These are phyloP conservation scores for Alcedo quadribrachys DNA, from an alignment of 2,797 vertebrate species.

Conservation along the genomic window DNA sequence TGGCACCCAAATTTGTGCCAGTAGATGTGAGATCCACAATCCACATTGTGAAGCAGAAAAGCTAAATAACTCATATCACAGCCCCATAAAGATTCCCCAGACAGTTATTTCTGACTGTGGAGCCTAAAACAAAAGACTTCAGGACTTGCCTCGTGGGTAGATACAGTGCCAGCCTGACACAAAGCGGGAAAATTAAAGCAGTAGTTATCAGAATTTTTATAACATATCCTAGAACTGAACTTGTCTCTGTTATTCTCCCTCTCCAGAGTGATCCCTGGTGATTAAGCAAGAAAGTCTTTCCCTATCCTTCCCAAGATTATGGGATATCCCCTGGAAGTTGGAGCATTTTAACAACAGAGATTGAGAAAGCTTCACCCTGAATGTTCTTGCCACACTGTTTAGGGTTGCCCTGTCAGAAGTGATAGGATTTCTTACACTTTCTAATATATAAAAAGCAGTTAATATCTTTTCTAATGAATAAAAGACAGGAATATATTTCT, in stretches of 20 bases:
- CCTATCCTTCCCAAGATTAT: neutral
- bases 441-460: neutral
- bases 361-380: neutral
- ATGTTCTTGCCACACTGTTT: neutral
- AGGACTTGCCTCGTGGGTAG: neutral
- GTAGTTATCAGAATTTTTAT: neutral
- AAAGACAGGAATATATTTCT: neutral
- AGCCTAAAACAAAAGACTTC: neutral
- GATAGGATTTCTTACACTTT: neutral
- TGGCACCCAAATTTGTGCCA: neutral
- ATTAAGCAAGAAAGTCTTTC: neutral
- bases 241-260: neutral
- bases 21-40: neutral
- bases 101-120: neutral
- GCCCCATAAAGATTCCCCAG: neutral
- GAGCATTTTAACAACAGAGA: neutral
- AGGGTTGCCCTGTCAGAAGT: neutral
- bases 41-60: neutral
- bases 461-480: neutral
- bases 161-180: neutral
- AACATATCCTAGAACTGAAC: neutral
- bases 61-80: neutral
- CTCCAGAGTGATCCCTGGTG: neutral
- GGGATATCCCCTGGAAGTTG: neutral
- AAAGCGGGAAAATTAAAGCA: neutral